Conservation (phyloP, 2,888 invertebrate genomes). For the Dryobotodes eremita region DNA sequence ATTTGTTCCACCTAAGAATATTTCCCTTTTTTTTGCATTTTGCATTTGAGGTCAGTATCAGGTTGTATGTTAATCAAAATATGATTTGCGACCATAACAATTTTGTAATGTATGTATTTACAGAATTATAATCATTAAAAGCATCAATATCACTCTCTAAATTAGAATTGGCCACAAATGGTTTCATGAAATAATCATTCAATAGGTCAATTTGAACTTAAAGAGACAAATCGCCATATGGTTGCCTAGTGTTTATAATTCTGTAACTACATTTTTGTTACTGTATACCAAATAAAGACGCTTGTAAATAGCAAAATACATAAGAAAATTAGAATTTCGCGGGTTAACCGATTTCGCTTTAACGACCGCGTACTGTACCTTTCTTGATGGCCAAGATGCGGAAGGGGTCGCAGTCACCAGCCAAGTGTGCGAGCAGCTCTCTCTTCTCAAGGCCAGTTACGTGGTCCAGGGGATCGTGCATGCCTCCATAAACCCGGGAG, state of each 20-base stretch:
- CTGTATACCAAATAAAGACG: background rate
- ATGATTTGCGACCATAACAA: background rate
- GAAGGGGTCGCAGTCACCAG: conserved; percentile 97
- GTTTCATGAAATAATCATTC: background rate
- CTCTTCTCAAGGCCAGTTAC: conserved; percentile 98
- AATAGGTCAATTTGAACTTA: background rate
- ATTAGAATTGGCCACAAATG: background rate
- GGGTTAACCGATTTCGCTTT: background rate
- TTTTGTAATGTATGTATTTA: background rate
- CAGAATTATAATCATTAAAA: background rate
- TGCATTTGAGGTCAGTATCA: background rate
- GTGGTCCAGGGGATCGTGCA: conserved; percentile 96
- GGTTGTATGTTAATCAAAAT: background rate
- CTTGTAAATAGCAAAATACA: background rate
- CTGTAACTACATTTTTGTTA: background rate
- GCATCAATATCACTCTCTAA: background rate
- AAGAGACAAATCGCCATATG: background rate
- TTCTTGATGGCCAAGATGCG: conserved; percentile 93
- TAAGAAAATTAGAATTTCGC: background rate
- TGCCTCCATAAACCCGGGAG: conserved; percentile 91
- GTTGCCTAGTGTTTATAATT: background rate
- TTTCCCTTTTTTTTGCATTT: background rate
- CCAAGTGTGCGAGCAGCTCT: conserved; percentile 95
- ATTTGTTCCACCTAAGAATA: background rate
- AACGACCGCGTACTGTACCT: conserved; percentile 73